phyloP scores from a whole-genome alignment of 1,140 invertebrate species.

The Protaetia brevitarsis region DNA sequence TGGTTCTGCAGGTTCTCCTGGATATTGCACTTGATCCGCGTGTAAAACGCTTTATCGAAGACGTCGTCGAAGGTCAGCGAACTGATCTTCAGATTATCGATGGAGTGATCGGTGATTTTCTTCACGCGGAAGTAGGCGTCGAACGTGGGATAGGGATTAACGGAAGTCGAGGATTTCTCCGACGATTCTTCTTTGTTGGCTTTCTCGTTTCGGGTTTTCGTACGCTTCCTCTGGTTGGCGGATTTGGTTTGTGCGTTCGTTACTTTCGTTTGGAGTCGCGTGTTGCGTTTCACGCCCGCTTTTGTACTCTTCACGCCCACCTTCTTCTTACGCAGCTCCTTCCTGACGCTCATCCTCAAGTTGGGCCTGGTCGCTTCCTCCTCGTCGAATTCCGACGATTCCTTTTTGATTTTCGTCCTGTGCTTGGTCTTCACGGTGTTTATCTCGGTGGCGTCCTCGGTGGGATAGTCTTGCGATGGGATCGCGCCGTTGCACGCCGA shows the following conservation, averaged over 20 bases:
- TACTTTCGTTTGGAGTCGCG: slow-evolving; percentile 31
- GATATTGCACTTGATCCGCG: slow-evolving; percentile 59
- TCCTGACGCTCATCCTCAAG: slow-evolving; percentile 25
- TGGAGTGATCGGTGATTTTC: slow-evolving; percentile 49
- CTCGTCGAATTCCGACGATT: background rate
- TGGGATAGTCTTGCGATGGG: background rate
- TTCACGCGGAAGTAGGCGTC: slow-evolving; percentile 44
- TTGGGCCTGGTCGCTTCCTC: background rate
- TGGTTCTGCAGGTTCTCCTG: slow-evolving; percentile 62
- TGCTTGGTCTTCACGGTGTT: slow-evolving; percentile 10
- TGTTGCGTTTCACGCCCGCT: slow-evolving; percentile 41
- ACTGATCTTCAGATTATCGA: slow-evolving; percentile 47
- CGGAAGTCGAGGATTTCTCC: slow-evolving; percentile 26
- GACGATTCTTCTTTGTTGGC: slow-evolving; percentile 27
- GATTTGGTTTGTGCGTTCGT: background rate
- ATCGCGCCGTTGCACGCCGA: background rate
- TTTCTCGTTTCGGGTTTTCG: slow-evolving; percentile 30
- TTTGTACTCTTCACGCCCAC: slow-evolving; percentile 42
- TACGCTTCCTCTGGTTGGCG: slow-evolving; percentile 3
- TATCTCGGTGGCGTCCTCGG: background rate
- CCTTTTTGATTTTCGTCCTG: slow-evolving; percentile 17
- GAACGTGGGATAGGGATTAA: slow-evolving; percentile 45
- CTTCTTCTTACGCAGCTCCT: slow-evolving; percentile 43
- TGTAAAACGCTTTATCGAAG: slow-evolving; percentile 59
- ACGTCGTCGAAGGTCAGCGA: slow-evolving; percentile 48